A percentile compares a stretch with the other conserved stretches of the same genome.
Conservation (phyloP, 2,888 invertebrate species). For the Saturnia pavonia region DNA sequence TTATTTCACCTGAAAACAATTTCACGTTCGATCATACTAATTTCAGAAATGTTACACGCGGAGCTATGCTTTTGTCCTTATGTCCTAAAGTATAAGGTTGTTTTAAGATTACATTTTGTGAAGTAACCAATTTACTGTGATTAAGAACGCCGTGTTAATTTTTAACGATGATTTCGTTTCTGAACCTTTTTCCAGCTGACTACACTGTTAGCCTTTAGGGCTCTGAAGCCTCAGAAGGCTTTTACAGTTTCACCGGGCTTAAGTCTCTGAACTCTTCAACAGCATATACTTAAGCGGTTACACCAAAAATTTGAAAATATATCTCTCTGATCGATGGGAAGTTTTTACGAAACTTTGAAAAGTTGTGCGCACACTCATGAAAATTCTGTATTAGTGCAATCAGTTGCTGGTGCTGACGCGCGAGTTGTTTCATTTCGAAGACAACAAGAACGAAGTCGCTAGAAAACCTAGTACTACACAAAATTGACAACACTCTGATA, state of each 20-base stretch:
- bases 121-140: slow-evolving; percentile 10
- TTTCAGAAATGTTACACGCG: slow-evolving; percentile 58
- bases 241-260: too few relatives aligned
- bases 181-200: too few relatives aligned
- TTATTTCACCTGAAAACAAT: slow-evolving; percentile 41
- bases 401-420: too few relatives aligned
- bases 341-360: neutral
- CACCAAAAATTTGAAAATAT: neutral
- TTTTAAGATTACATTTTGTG: neutral
- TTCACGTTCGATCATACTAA: slow-evolving; percentile 49
- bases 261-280: neutral
- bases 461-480: neutral
- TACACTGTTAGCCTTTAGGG: too few relatives aligned
- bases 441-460: too few relatives aligned
- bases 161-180: neutral
- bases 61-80: slow-evolving; percentile 38
- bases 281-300: neutral
- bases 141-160: slow-evolving; percentile 3
- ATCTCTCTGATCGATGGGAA: neutral
- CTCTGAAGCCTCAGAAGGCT: too few relatives aligned
- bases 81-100: neutral
- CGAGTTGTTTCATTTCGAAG: too few relatives aligned
- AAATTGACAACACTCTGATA: neutral
- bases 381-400: too few relatives aligned
- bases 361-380: too few relatives aligned